These are phyloP conservation scores for Melospiza georgiana DNA, from an alignment of 2,113 vertebrate genomes.

Conservation along the genomic window DNA sequence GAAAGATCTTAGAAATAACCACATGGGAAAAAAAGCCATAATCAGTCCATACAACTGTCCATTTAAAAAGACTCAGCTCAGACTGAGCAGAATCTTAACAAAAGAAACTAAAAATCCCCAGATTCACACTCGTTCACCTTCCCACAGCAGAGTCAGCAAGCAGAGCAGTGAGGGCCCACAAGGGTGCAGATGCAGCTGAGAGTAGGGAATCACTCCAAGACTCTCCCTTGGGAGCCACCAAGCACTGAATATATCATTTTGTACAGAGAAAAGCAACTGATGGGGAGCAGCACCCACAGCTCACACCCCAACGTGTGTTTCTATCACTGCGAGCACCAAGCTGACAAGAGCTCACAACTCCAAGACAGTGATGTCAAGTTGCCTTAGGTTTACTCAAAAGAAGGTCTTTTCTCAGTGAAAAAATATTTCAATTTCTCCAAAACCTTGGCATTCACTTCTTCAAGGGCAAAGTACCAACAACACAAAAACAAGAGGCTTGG, in stretches of 20 bases:
- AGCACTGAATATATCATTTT: background rate
- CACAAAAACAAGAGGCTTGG: background rate
- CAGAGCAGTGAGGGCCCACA: background rate
- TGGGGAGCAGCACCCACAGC: background rate
- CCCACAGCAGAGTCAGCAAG: background rate
- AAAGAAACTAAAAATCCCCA: background rate
- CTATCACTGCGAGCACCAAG: background rate
- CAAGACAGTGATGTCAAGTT: background rate
- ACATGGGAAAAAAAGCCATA: background rate
- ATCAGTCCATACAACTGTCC: background rate
- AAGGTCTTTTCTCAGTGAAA: background rate
- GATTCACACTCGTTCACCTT: background rate
- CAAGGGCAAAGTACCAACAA: background rate
- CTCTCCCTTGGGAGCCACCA: background rate
- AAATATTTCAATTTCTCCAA: background rate
- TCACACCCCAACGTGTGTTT: background rate
- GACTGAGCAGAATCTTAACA: background rate
- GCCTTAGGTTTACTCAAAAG: background rate
- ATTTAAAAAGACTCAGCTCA: background rate
- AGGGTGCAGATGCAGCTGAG: background rate
- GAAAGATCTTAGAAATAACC: background rate
- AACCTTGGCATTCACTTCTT: background rate
- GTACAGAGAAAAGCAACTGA: background rate
- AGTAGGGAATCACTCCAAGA: background rate
- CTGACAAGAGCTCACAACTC: background rate